Conservation (phyloP, 2,888 invertebrate species). For the Sarcophaga subvicina region DNA sequence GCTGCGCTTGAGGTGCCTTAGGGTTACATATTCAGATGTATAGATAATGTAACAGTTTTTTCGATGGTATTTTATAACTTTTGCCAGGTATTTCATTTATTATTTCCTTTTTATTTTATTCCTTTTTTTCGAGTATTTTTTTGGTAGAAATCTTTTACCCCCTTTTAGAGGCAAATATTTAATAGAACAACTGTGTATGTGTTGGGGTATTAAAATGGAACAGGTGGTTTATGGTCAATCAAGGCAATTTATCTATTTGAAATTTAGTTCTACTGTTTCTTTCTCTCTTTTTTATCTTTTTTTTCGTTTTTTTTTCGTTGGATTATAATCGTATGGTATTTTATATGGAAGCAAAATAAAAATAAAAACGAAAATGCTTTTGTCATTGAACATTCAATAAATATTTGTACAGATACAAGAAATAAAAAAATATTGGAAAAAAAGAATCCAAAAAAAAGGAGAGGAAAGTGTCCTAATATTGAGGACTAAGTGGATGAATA, state of each 20-base stretch:
- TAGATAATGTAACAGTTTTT: conserved; percentile 49
- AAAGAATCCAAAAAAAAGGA: not conserved
- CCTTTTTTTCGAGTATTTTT: not conserved
- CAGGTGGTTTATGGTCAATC: conserved; percentile 70
- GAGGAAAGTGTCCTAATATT: conserved; percentile 67
- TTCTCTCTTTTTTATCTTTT: conserved; percentile 24
- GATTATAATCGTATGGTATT: conserved; percentile 39
- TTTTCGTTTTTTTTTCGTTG: too few species aligned
- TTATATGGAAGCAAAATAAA: conserved; percentile 18
- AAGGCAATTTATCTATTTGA: conserved; percentile 69
- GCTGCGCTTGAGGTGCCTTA: not conserved
- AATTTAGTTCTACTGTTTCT: conserved; percentile 57
- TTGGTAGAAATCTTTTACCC: conserved; percentile 16
- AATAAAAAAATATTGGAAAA: not conserved
- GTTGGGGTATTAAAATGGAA: conserved; percentile 32
- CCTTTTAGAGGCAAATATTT: conserved; percentile 20
- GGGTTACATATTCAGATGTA: conserved; percentile 18
- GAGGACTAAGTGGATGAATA: conserved; percentile 70
- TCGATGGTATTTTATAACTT: conserved; percentile 56
- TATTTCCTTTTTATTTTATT: not conserved
- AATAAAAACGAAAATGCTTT: conserved; percentile 49
- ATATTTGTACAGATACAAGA: conserved; percentile 58
- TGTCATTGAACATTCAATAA: conserved; percentile 68
- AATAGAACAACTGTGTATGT: not conserved
- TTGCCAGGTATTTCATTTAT: conserved; percentile 10